Percentiles rank a stretch among this genome's conserved stretches.
Evolutionary conservation across 2,797 vertebrate species (phyloP).

Genomic region (Gymnoscopelus microlampas): DNA sequence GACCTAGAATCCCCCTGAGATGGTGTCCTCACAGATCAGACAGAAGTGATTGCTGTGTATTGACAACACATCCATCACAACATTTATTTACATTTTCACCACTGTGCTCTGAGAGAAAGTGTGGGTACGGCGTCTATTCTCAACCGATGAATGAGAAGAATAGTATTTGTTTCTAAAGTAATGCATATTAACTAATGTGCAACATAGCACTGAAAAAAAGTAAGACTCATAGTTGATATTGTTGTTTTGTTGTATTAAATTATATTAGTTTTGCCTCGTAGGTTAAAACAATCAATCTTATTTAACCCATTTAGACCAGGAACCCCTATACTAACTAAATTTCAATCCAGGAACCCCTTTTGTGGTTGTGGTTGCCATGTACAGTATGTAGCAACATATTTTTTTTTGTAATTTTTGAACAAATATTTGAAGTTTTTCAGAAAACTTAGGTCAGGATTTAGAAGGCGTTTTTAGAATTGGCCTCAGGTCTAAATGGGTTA

Average conservation of each 20-base stretch:
- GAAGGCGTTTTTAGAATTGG: too few species aligned
- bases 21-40: constrained; percentile 5
- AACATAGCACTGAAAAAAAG: background rate
- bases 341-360: too few species aligned
- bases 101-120: background rate
- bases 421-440: too few species aligned
- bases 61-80: constrained; percentile 13
- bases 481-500: too few species aligned
- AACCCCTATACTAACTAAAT: too few species aligned
- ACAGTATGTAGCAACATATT: too few species aligned
- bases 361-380: too few species aligned
- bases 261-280: background rate
- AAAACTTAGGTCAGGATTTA: too few species aligned
- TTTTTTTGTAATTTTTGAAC: too few species aligned
- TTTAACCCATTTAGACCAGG: too few species aligned
- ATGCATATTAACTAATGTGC: background rate
- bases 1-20: constrained; percentile 6
- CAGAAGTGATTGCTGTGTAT: constrained; percentile 22
- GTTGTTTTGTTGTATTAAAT: background rate
- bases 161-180: background rate
- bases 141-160: background rate
- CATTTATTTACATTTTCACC: background rate
- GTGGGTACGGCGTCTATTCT: background rate
- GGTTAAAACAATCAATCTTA: background rate
- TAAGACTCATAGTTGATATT: background rate